Base-by-base conservation (phyloP, 2,797 vertebrate genomes). In the Mormyrus hasselquistii region DNA sequence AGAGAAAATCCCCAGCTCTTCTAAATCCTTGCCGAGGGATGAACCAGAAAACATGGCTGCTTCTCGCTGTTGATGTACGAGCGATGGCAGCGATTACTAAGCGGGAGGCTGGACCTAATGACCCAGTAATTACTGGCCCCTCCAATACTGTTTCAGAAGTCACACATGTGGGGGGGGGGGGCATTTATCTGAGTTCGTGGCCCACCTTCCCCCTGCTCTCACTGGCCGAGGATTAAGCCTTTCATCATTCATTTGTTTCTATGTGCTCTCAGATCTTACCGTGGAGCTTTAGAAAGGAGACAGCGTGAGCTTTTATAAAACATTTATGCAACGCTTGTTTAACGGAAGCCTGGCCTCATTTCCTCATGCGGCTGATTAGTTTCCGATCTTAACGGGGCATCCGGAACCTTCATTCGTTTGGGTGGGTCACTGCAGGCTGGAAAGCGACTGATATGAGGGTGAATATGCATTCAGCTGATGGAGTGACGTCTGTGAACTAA, bases 1-100 rank as follows among this genome's bases (percentile, higher is more conserved):
- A 8, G 55, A 10, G 47, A 85, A 85, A 49, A 85, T 34, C 12
- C 4, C 25, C 4, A 14, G 3, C 34, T 14, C 29, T 41, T 3
- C 69, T 41, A 34, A 34, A 47, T 59, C 47, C 1, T 25, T 8
- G 47, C 10, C 3, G 22, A 25, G 47, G 19, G 44, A 49, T 82
- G 19, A 41, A 47, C 41, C 3, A 0, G 22, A n/a, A 62, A 19
- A 41, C 62, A 8, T 29, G 25, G 50, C 85, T 52, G 38, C 29
- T 10, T 69, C 76, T 44, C 34, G 0, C 55, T 10, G 3, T 25
- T 44, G 76, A 85, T 55, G 62, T 88, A n/a, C 65, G 76, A 90
- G 89, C 87, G 62, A 90, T 85, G 87, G 87, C 41, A 22, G 89
- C 55, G 50, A 87, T 88, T 88, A 88, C 62, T 79, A 55, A 12